These are phyloP conservation scores for Agonum fuliginosum DNA, from an alignment of 2,888 invertebrate genomes.

Conservation along the genomic window DNA sequence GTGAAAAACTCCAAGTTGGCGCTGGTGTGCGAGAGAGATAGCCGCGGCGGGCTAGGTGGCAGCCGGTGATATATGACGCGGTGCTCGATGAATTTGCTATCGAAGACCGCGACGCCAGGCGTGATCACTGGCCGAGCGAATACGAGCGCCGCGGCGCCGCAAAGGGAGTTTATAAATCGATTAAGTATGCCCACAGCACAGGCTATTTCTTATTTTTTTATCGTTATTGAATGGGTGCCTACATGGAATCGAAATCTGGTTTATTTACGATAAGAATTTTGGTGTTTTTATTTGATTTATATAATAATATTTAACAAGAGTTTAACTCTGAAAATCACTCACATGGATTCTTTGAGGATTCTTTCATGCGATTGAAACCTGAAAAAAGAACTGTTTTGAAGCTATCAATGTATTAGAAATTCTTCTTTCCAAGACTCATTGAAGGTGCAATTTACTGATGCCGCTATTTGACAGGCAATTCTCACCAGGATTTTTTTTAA, in stretches of 20 bases:
- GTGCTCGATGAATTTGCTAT: conserved; percentile 36
- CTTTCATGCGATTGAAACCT: too few species aligned
- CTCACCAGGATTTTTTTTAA: too few species aligned
- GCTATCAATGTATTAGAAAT: too few species aligned
- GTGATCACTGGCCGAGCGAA: conserved; percentile 12
- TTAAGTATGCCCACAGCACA: conserved; percentile 6
- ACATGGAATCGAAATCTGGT: neutral
- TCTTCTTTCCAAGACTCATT: too few species aligned
- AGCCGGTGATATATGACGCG: conserved; percentile 7
- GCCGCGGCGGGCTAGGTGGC: neutral
- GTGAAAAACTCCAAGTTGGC: conserved; percentile 43
- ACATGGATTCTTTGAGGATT: too few species aligned
- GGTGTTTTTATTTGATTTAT: too few species aligned
- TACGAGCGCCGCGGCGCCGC: conserved; percentile 7
- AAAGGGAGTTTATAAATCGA: conserved; percentile 25
- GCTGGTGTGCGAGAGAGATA: neutral
- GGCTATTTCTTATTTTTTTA: conserved; percentile 1
- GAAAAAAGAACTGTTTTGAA: too few species aligned
- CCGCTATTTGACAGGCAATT: too few species aligned
- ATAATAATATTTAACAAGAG: too few species aligned
- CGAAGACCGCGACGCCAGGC: too few species aligned
- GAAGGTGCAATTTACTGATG: too few species aligned
- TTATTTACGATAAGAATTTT: conserved; percentile 1
- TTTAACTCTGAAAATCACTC: too few species aligned
- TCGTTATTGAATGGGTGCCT: neutral